A percentile compares a stretch with the other conserved stretches of the same genome.
phyloP scores from a whole-genome alignment of 2,797 vertebrate species.

The Chrysocyon brachyurus region DNA sequence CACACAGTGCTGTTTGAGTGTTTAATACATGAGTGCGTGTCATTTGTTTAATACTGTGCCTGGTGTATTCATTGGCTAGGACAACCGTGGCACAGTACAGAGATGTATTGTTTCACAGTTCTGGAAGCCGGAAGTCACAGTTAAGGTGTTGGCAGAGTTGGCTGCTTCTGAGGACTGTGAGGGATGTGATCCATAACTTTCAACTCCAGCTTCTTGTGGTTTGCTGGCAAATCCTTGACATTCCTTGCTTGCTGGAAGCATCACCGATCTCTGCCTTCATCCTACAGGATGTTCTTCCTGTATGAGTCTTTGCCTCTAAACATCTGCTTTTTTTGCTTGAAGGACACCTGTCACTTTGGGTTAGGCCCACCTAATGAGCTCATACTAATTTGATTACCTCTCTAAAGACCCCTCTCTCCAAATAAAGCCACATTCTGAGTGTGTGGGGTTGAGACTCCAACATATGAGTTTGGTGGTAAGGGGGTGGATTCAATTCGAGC shows the following conservation, averaged over 20 bases:
- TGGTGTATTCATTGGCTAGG: background rate
- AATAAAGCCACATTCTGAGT: background rate
- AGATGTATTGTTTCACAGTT: accelerated
- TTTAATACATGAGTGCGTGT: accelerated
- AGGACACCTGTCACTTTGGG: background rate
- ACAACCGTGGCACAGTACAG: accelerated
- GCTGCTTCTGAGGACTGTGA: background rate
- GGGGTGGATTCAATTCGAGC: background rate
- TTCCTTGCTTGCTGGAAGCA: background rate
- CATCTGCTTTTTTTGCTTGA: too few species aligned
- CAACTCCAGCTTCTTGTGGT: too few species aligned
- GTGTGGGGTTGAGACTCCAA: background rate
- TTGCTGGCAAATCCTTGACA: background rate
- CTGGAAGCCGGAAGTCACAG: background rate
- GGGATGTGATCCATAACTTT: too few species aligned
- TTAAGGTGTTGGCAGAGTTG: background rate
- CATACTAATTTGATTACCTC: background rate
- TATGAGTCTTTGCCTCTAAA: background rate
- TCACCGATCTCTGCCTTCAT: accelerated
- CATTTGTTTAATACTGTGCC: background rate
- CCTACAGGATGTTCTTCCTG: accelerated
- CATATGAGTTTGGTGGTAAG: background rate
- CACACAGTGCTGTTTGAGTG: background rate
- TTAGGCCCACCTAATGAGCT: background rate
- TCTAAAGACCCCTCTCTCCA: background rate